These are phyloP conservation scores for Sphenopsis melanotis DNA, from an alignment of 2,797 vertebrate species.

Conservation along the genomic window DNA sequence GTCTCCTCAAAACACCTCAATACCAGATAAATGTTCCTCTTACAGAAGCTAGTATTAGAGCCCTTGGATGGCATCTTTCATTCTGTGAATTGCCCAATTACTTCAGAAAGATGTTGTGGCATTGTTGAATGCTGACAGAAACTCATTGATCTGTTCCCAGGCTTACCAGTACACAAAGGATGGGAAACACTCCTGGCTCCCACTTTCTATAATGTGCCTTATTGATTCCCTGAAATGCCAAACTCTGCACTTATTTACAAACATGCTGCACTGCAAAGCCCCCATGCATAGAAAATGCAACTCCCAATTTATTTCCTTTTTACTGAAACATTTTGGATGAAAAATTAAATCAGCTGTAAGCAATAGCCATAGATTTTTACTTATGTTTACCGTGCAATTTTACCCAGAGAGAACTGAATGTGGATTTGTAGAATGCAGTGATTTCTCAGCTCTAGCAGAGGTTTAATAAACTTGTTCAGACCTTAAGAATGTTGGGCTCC, in stretches of 20 bases:
- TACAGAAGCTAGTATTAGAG: neutral
- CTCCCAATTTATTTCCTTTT: neutral
- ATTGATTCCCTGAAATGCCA: constrained; percentile 27
- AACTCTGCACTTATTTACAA: neutral
- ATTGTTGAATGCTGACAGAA: constrained; percentile 16
- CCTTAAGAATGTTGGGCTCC: neutral
- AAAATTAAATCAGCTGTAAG: neutral
- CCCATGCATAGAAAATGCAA: neutral
- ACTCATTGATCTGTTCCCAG: constrained; percentile 28
- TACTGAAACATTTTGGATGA: neutral
- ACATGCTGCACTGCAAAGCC: neutral
- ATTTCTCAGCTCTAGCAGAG: neutral
- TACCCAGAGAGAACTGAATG: neutral
- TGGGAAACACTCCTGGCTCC: neutral
- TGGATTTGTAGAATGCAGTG: neutral
- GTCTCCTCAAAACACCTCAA: neutral
- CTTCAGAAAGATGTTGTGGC: neutral
- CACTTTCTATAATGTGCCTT: neutral
- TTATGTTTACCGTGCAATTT: neutral
- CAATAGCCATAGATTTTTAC: constrained; percentile 4
- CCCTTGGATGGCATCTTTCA: neutral
- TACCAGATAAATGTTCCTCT: neutral
- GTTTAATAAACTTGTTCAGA: neutral
- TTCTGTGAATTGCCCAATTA: constrained; percentile 34
- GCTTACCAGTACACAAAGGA: constrained; percentile 16